Conservation (phyloP, 1,140 invertebrate species). For the Saccostrea cuccullata region DNA sequence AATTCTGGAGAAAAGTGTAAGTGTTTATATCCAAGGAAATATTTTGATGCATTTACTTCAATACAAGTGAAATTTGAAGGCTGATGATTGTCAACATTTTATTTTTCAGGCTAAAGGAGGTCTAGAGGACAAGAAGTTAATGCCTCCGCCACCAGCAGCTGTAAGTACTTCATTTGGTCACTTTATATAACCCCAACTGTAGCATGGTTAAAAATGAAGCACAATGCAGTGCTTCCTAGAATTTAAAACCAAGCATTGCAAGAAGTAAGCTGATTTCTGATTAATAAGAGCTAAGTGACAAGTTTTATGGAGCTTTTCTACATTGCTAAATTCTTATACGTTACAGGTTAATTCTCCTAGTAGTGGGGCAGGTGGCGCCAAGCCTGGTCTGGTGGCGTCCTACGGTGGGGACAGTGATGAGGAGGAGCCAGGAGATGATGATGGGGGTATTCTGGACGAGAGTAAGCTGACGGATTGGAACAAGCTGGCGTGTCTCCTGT, state of each 20-base stretch:
- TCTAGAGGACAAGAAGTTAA: constrained; percentile 70
- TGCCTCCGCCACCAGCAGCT: constrained; percentile 70
- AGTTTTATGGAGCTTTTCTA: too few relatives aligned
- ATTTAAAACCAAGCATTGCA: too few relatives aligned
- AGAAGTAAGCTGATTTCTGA: too few relatives aligned
- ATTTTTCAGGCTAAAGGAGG: constrained; percentile 54
- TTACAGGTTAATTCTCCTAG: constrained; percentile 29
- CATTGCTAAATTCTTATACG: not conserved
- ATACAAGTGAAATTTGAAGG: not conserved
- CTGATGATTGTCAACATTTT: not conserved
- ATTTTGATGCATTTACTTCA: not conserved
- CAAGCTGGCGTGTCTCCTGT: constrained; percentile 95
- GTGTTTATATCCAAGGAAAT: constrained; percentile 16
- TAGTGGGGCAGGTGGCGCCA: constrained; percentile 6
- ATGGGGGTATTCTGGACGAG: constrained; percentile 77
- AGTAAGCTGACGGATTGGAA: constrained; percentile 88
- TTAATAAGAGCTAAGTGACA: too few relatives aligned
- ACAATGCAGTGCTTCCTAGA: too few relatives aligned
- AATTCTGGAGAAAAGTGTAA: constrained; percentile 85
- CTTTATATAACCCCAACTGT: too few relatives aligned
- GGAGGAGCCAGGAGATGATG: constrained; percentile 79
- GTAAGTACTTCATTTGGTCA: constrained; percentile 48
- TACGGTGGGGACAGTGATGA: constrained; percentile 85
- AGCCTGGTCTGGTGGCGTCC: constrained; percentile 84
- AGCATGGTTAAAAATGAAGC: too few relatives aligned